Conservation (phyloP, 2,113 vertebrate species). For the Malurus cyaneus region DNA sequence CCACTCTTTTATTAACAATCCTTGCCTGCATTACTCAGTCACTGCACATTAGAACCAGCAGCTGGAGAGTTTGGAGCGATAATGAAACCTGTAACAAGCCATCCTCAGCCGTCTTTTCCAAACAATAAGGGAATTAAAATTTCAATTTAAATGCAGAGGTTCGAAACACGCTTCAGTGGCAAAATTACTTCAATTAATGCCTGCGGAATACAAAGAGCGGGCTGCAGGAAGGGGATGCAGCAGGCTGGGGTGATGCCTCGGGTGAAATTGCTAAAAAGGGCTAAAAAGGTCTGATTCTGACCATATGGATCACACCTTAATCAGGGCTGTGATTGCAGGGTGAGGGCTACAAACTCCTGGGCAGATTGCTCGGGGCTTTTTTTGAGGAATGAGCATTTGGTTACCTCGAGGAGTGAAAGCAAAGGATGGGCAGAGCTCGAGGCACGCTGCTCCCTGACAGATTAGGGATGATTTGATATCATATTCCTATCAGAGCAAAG, state of each 20-base stretch:
- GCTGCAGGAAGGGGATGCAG: constrained; percentile 73
- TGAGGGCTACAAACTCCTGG: constrained; percentile 26
- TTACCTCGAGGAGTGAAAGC: constrained; percentile 62
- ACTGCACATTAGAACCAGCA: constrained; percentile 80
- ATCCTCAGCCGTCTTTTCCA: constrained; percentile 79
- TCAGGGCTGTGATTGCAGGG: constrained; percentile 52
- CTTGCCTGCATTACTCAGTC: constrained; percentile 78
- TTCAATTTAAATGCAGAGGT: constrained; percentile 89
- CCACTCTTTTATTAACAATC: constrained; percentile 77
- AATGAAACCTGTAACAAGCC: constrained; percentile 87
- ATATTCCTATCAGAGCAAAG: constrained; percentile 15
- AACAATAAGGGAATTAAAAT: constrained; percentile 89
- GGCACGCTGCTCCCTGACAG: constrained; percentile 22
- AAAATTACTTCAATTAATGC: constrained; percentile 89
- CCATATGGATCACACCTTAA: constrained; percentile 61
- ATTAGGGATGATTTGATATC: constrained; percentile 60
- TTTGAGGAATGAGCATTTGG: constrained; percentile 55
- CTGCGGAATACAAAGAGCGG: constrained; percentile 81
- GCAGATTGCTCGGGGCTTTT: constrained; percentile 21
- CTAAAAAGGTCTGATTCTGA: constrained; percentile 65
- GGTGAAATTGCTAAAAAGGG: constrained; percentile 37
- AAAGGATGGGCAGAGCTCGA: constrained; percentile 62
- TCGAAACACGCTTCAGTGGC: constrained; percentile 83
- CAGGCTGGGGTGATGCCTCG: constrained; percentile 74
- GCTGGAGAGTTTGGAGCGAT: constrained; percentile 84